These are phyloP conservation scores for Drosophila lacertosa DNA, from an alignment of 1,140 invertebrate genomes.

Conservation along the genomic window DNA sequence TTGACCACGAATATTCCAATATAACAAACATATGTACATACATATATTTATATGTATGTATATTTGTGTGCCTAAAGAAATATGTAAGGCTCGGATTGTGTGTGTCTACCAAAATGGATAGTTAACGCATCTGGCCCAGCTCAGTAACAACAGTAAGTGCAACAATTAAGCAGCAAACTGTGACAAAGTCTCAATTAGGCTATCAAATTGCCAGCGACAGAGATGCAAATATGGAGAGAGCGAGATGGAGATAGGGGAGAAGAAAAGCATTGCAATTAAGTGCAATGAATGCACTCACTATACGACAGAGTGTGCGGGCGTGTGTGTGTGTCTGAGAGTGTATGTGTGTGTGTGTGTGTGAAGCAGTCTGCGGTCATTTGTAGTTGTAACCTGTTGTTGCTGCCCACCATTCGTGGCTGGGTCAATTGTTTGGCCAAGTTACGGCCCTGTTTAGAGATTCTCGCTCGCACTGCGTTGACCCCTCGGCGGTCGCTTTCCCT, in stretches of 20 bases:
- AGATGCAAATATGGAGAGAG: conserved; percentile 6
- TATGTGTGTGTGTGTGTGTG: conserved; percentile 2
- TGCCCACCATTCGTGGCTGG: conserved; percentile 28
- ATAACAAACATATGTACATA: conserved; percentile 25
- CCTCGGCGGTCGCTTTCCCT: background rate
- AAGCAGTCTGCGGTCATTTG: conserved; percentile 40
- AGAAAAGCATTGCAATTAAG: conserved; percentile 62
- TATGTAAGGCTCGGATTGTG: conserved; percentile 33
- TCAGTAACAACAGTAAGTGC: conserved; percentile 11
- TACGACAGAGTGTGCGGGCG: conserved; percentile 14
- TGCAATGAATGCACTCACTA: conserved; percentile 55
- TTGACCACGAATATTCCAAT: conserved; percentile 33
- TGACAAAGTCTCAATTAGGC: conserved; percentile 82
- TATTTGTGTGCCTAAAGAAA: conserved; percentile 5
- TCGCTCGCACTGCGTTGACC: conserved; percentile 11
- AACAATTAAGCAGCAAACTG: conserved; percentile 66
- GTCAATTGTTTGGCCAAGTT: conserved; percentile 41
- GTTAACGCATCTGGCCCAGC: conserved; percentile 51
- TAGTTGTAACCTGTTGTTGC: conserved; percentile 41
- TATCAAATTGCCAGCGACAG: conserved; percentile 63
- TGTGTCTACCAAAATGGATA: conserved; percentile 38
- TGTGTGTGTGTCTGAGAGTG: background rate
- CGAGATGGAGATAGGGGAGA: conserved; percentile 10
- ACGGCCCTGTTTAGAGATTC: conserved; percentile 19
- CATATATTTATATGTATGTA: conserved; percentile 3